Conservation (phyloP, 2,797 vertebrate genomes). For the Anabacerthia variegaticeps region DNA sequence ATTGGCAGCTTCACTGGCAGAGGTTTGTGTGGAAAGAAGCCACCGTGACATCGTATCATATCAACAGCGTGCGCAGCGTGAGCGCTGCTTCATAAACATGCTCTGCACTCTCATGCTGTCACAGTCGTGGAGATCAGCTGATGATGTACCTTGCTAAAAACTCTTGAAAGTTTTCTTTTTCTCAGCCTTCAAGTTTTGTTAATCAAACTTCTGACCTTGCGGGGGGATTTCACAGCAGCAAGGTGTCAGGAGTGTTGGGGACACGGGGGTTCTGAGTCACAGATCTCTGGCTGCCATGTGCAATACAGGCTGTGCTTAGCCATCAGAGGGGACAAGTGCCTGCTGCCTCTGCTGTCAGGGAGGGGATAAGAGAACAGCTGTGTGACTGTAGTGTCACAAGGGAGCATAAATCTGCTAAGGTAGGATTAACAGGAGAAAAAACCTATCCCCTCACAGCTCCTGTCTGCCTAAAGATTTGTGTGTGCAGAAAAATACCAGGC, state of each 20-base stretch:
- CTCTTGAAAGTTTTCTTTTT: neutral
- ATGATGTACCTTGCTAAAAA: neutral
- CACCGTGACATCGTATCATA: accelerated
- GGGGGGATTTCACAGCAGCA: neutral
- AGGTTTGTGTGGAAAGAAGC: neutral
- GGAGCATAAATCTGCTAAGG: neutral
- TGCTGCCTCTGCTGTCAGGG: neutral
- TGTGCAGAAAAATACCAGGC: neutral
- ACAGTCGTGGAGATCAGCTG: neutral
- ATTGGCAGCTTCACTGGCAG: neutral
- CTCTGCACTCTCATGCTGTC: accelerated
- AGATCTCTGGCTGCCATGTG: neutral
- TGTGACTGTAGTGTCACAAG: neutral
- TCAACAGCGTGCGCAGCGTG: accelerated
- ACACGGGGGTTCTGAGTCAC: accelerated
- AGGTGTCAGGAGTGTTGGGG: neutral
- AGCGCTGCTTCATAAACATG: accelerated
- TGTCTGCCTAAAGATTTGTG: accelerated
- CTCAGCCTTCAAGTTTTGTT: neutral
- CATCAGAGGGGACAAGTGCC: neutral
- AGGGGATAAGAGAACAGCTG: neutral
- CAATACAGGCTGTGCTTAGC: neutral
- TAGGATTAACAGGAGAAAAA: neutral
- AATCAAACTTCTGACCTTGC: neutral
- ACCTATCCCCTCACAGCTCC: neutral